These are phyloP conservation scores for Spheniscus mendiculus DNA, from an alignment of 2,113 vertebrate genomes.

Conservation along the genomic window DNA sequence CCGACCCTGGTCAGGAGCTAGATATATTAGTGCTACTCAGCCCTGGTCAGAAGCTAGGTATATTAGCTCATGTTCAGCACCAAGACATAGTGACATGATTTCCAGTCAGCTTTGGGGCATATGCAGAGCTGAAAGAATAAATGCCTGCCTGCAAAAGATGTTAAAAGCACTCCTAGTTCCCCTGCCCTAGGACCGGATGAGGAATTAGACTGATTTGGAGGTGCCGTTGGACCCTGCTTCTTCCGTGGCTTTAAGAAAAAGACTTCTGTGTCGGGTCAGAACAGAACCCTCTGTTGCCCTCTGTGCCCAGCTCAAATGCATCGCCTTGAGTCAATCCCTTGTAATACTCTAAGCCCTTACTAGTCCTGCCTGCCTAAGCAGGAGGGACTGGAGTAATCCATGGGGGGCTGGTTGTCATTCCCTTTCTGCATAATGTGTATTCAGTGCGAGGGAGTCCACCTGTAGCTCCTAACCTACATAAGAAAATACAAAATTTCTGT, in stretches of 20 bases:
- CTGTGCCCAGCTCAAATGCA: not conserved
- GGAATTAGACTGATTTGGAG: not conserved
- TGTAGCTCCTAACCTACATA: not conserved
- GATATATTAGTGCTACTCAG: not conserved
- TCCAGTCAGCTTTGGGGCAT: not conserved
- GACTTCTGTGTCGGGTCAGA: not conserved
- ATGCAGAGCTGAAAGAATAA: not conserved
- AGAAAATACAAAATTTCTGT: not conserved
- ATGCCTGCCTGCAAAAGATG: not conserved
- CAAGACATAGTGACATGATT: not conserved
- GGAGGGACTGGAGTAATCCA: not conserved
- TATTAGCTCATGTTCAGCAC: not conserved
- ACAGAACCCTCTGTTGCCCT: not conserved
- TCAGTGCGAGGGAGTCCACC: not conserved
- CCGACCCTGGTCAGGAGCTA: not conserved
- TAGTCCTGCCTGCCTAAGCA: not conserved
- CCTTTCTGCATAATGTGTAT: not conserved
- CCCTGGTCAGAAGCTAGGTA: not conserved
- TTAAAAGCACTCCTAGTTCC: not conserved
- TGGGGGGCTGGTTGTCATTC: fast-evolving
- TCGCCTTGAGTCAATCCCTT: not conserved
- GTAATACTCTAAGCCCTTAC: not conserved
- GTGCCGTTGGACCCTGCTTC: not conserved
- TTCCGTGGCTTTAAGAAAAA: not conserved
- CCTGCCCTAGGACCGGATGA: not conserved